A percentile compares a stretch with the other conserved stretches of the same genome.
phyloP scores from a whole-genome alignment of 1,140 invertebrate genomes.

The Manduca sexta region DNA sequence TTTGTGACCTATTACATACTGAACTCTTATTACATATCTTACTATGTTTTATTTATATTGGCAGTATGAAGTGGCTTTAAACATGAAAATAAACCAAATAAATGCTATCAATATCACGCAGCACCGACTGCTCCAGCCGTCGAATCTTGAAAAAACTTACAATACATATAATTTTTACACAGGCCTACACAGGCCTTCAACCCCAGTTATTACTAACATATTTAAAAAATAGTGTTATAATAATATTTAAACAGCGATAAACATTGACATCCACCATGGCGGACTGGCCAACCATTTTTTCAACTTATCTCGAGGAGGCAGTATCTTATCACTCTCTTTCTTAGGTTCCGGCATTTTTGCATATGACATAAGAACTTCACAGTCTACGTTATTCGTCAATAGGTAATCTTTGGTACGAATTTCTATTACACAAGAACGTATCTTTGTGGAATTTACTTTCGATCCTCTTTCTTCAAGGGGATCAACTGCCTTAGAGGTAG shows the following conservation, averaged over 20 bases:
- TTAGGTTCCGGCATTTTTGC: slow-evolving; percentile 54
- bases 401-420: slow-evolving; percentile 37
- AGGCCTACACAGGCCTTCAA: too few species aligned
- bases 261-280: slow-evolving; percentile 60
- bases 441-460: slow-evolving; percentile 26
- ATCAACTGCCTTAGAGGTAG: slow-evolving; percentile 22
- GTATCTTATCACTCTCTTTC: slow-evolving; percentile 25
- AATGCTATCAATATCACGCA: too few species aligned
- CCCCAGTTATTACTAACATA: too few species aligned
- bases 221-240: too few species aligned
- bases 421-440: slow-evolving; percentile 45
- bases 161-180: too few species aligned
- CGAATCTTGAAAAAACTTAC: too few species aligned
- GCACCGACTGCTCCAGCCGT: too few species aligned
- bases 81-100: too few species aligned
- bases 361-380: slow-evolving; percentile 42
- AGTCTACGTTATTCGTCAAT: slow-evolving; percentile 41
- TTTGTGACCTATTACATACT: too few species aligned
- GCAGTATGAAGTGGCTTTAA: too few species aligned
- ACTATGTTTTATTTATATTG: too few species aligned
- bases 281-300: slow-evolving; percentile 51
- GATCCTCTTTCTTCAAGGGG: slow-evolving; percentile 45
- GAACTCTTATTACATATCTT: too few species aligned
- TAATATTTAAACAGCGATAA: slow-evolving; percentile 41
- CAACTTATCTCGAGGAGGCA: slow-evolving; percentile 41